Conservation (phyloP, 1,140 invertebrate species). For the Meteorus sp. region DNA sequence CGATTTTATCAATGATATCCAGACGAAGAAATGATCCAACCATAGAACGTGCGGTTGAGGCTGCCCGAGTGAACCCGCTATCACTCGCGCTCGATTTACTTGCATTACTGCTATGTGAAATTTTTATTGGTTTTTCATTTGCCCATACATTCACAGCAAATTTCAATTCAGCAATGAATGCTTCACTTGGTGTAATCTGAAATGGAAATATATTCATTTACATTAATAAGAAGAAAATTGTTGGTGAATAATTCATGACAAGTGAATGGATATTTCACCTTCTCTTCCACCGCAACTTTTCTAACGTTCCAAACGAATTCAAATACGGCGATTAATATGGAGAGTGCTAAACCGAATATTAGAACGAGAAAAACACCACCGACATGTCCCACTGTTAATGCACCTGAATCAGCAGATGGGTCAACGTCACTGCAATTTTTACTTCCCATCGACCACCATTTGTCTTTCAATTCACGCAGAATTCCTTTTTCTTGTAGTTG, state of each 20-base stretch:
- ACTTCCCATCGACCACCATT: conserved; percentile 76
- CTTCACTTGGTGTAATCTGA: conserved; percentile 65
- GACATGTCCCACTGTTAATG: conserved; percentile 77
- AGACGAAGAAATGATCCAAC: conserved; percentile 48
- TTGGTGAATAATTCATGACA: too few relatives aligned
- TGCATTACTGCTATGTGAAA: conserved; percentile 39
- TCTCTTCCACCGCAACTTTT: conserved; percentile 75
- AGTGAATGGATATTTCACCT: conserved; percentile 53
- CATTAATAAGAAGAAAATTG: too few relatives aligned
- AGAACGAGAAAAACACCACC: conserved; percentile 91
- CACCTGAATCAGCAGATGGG: conserved; percentile 39
- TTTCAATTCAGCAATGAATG: conserved; percentile 64
- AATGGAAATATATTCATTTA: conserved; percentile 18
- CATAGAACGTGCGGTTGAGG: conserved; percentile 42
- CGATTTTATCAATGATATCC: conserved; percentile 48
- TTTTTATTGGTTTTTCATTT: conserved; percentile 64
- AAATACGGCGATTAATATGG: conserved; percentile 68
- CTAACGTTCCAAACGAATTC: conserved; percentile 85
- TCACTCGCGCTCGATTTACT: conserved; percentile 10
- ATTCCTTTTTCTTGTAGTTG: conserved; percentile 80
- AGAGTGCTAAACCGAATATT: conserved; percentile 67
- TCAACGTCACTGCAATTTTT: conserved; percentile 32
- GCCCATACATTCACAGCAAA: conserved; percentile 68
- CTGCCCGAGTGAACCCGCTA: conserved; percentile 36
- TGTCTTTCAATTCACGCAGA: conserved; percentile 76